Evolutionary conservation across 2,113 vertebrate genomes (phyloP), one percentile per base, ranked within the genome.

Genomic region (Neolamprologus modestus): DNA sequence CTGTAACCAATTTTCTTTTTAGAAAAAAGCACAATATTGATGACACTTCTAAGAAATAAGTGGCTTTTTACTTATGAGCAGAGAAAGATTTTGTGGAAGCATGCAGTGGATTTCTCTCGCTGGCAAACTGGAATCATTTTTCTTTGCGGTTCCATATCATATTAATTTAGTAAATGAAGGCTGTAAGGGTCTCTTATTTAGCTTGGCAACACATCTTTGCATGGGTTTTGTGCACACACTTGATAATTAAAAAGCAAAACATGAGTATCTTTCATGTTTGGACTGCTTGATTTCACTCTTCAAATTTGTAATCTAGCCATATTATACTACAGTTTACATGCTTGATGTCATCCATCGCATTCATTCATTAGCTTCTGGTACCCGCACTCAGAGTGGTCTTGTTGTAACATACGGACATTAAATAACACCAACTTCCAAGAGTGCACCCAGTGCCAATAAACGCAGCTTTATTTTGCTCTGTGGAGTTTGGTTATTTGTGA

Each of bases 351-450:
- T 61, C 81, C 86, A 26, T 80, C 26, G 76, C n/a, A 68, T 33
- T 88, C 31, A 31, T 81, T 13, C 28, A 31, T 61, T 14, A 68
- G 19, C 7, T 57, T 63, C 9, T 50, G 37, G 35, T 79, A 55
- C 73, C 86, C n/a, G 11, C 82, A 73, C 82, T 90, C 85, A 95
- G 95, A 95, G 94, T 94, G 93, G 89, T 5, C 87, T 79, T 3
- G 33, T 66, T 85, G 84, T 47, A 76, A 53, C 84, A 84, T 81
- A 88, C 61, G 17, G 42, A 83, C 82, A 88, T 83, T 53, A 86
- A 82, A 83, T 42, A 84, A 83, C 53, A 63, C 84, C 53, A 35
- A 52, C 82, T 16, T 55, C 35, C 71, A 81, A 37, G 83, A 76
- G 85, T 73, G 84, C 59, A 81, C 85, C 31, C 9, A 4, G 42